Base-by-base conservation (phyloP, 2,797 vertebrate species). In the Pseudocheirus occidentalis region DNA sequence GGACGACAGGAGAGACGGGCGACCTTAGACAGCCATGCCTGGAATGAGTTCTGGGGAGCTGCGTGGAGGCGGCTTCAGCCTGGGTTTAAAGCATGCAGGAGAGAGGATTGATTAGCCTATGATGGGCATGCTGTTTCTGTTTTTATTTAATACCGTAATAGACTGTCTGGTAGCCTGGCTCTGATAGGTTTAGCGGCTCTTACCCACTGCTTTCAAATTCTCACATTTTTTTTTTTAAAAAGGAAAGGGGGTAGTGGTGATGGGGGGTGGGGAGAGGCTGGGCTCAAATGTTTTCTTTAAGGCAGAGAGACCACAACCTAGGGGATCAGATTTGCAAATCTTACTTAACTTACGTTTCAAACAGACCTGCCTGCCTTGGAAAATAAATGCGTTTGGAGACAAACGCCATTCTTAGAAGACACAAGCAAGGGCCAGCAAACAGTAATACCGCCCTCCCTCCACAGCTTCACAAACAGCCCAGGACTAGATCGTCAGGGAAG, bases 21-120 rank as follows among this genome's bases (percentile, higher is more conserved):
- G 98, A 98, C 98, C 98, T 87, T 99, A 99, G 98, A 98, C 98
- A 98, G 98, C 98, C 98, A 98, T 98, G 98, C 99, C 98, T 98
- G 98, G 98, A 98, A 98, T 98, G 98, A 99, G 98, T 99, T 98
- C 94, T 97, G 98, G 62, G 95, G 55, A 97, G 98, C 98, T 96
- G 97, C 94, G 95, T 96, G 95, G 96, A 97, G 98, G 98, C 98
- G 97, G 98, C 97, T 98, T 95, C 73, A 27, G 59, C 59, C 98
- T 93, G 97, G 98, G 98, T 98, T 97, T 91, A 97, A 98, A 97
- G 97, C 97, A 93, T 34, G 97, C 97, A 94, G 94, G 97, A 97
- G 28, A 96, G 56, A 28, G 96, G 97, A 97, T 97, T 98, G 96
- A 95, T 97, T 97, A 97, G 97, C 98, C 98, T 98, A 96, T 96